phyloP scores from a whole-genome alignment of 1,140 invertebrate genomes.

The Drosophila nigromelanica region DNA sequence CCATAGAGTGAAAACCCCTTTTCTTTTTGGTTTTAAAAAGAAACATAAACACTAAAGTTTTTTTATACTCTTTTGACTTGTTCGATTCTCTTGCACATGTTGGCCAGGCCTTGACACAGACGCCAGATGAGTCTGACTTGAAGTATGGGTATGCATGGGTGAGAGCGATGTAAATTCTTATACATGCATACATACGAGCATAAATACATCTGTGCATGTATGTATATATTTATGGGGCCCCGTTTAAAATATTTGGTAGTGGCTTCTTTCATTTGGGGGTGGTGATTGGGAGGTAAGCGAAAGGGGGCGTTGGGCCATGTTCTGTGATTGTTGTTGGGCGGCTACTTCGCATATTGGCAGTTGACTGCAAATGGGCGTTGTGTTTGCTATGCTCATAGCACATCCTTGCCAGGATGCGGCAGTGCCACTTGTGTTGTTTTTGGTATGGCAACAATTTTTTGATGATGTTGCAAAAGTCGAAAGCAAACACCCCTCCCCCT shows the following conservation, averaged over 20 bases:
- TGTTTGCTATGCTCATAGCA: slow-evolving; percentile 56
- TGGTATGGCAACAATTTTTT: slow-evolving; percentile 75
- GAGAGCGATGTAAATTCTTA: slow-evolving; percentile 68
- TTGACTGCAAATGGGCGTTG: slow-evolving; percentile 80
- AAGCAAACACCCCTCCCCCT: neutral
- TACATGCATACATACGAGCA: slow-evolving; percentile 46
- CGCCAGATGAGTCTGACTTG: slow-evolving; percentile 58
- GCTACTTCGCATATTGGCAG: slow-evolving; percentile 76
- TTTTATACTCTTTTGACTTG: slow-evolving; percentile 38
- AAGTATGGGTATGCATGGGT: slow-evolving; percentile 18
- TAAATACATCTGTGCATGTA: slow-evolving; percentile 27
- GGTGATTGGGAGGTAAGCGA: neutral
- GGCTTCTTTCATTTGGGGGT: slow-evolving; percentile 14
- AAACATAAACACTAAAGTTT: slow-evolving; percentile 17
- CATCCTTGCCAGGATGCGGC: slow-evolving; percentile 39
- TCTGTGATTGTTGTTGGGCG: slow-evolving; percentile 54
- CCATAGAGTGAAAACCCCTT: slow-evolving; percentile 30
- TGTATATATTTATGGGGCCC: slow-evolving; percentile 52
- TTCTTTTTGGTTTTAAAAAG: slow-evolving; percentile 7
- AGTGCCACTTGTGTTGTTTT: slow-evolving; percentile 55
- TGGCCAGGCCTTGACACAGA: slow-evolving; percentile 67
- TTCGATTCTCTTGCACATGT: slow-evolving; percentile 69
- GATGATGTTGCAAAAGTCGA: slow-evolving; percentile 76
- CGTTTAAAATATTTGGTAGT: slow-evolving; percentile 64
- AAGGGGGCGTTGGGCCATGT: slow-evolving; percentile 34